Conservation (phyloP, 1,140 invertebrate genomes). For the Bombyx mandarina region DNA sequence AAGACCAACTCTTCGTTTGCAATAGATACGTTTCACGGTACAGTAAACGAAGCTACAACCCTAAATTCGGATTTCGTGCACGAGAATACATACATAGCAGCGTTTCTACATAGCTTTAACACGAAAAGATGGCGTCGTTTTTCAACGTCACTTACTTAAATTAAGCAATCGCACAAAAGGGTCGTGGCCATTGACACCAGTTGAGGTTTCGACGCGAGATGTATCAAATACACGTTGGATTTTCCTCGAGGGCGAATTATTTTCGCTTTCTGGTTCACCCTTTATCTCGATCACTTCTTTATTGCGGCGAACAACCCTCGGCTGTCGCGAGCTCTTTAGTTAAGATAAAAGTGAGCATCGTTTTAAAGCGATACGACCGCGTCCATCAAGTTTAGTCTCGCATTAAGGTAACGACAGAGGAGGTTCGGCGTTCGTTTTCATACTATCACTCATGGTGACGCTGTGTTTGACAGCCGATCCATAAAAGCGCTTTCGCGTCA, state of each 20-base stretch:
- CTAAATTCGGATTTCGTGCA: no score
- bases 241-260: background rate
- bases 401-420: conserved; percentile 37
- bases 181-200: no score
- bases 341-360: conserved; percentile 22
- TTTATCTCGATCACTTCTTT: conserved; percentile 15
- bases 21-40: conserved; percentile 41
- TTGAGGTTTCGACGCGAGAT: no score
- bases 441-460: conserved; percentile 7
- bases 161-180: no score
- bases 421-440: conserved; percentile 1
- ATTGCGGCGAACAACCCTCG: conserved; percentile 12
- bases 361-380: conserved; percentile 19
- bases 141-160: no score
- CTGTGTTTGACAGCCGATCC: conserved; percentile 9
- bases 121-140: no score
- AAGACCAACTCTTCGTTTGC: conserved; percentile 38
- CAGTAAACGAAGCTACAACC: no score
- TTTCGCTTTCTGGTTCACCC: conserved; percentile 1
- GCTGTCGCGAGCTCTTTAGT: conserved; percentile 17
- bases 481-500: conserved; percentile 3
- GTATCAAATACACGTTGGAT: background rate
- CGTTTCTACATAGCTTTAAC: no score
- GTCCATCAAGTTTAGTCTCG: conserved; percentile 45
- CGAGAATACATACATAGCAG: no score